Base-by-base conservation (phyloP, 2,797 vertebrate genomes). In the Acanthornis magna region DNA sequence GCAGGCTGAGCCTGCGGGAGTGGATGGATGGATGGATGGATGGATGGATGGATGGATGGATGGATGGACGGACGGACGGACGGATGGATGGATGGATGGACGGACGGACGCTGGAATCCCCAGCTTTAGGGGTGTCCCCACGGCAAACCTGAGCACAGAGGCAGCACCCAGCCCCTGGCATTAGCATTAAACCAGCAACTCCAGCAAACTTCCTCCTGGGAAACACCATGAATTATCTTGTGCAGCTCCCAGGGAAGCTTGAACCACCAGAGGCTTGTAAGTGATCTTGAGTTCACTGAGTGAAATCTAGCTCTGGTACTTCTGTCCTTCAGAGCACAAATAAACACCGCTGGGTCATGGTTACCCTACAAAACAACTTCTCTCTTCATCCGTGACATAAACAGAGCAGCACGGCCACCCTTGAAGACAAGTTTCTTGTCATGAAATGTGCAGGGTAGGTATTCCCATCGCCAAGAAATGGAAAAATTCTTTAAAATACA, bases 341-440 rank as follows among this genome's bases (percentile, higher is more conserved):
- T 32, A 63, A 85, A 67, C 0, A 0, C 20, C 40, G 30, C 9
- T 50, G 26, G 14, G 23, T 57, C 19, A 4, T 43, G 6, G 4
- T 47, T 43, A 65, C 2, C 4, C 17, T 51, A n/a, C 30, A 50
- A 60, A 85, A 85, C 7, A 15, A 75, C 45, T 63, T 84, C 48
- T 89, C 8, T 45, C 21, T 30, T 85, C 71, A 54, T 43, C 19
- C 0, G 2, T 48, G 30, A 58, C 34, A 63, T 8, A 75, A 91
- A 40, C 2, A 12, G 34, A 54, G 16, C 12, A 74, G 19, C 30
- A 51, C 0, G 0, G 36, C 3, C 21, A 68, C 27, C 9, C 40
- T 7, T 36, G 53, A 85, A 57, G 3, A 15, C 43, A 42, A 80
- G 7, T 29, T 85, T 79, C 21, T 66, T 42, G 32, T 55, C 42